Conservation (phyloP, 2,113 vertebrate species). For the Nothocercus nigrocapillus region DNA sequence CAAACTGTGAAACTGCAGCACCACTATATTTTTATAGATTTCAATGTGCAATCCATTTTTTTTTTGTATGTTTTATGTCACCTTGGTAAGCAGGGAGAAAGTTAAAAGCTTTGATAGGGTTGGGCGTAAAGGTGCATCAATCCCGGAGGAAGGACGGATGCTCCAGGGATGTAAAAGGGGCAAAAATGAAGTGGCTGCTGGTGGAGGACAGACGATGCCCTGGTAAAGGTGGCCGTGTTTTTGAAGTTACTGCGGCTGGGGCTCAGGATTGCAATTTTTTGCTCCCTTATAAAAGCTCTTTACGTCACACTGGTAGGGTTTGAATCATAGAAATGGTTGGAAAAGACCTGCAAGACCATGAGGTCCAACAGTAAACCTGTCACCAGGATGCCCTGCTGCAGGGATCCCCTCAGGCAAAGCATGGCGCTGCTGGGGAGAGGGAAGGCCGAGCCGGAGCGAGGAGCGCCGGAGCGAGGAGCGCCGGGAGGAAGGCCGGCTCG, state of each 20-base stretch:
- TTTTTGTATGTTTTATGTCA: not conserved
- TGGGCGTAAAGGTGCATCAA: not conserved
- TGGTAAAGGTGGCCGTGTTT: accelerated
- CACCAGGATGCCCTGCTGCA: too few relatives aligned
- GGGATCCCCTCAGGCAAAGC: slow-evolving; percentile 6
- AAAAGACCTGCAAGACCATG: too few relatives aligned
- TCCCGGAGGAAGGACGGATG: not conserved
- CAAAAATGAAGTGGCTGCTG: not conserved
- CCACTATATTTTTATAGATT: not conserved
- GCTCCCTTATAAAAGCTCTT: not conserved
- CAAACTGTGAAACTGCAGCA: not conserved
- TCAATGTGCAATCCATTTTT: not conserved
- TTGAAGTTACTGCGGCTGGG: not conserved
- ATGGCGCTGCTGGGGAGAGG: not conserved
- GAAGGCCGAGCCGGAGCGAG: not conserved
- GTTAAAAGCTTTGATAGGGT: not conserved
- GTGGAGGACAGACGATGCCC: not conserved
- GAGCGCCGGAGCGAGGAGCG: not conserved
- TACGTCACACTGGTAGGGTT: not conserved
- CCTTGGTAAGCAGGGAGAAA: not conserved
- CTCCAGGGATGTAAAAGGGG: not conserved
- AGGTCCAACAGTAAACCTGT: too few relatives aligned
- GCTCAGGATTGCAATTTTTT: not conserved
- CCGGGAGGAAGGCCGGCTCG: not conserved
- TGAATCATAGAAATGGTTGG: too few relatives aligned